phyloP scores from a whole-genome alignment of 2,113 vertebrate genomes.

The Pao palembangensis region DNA sequence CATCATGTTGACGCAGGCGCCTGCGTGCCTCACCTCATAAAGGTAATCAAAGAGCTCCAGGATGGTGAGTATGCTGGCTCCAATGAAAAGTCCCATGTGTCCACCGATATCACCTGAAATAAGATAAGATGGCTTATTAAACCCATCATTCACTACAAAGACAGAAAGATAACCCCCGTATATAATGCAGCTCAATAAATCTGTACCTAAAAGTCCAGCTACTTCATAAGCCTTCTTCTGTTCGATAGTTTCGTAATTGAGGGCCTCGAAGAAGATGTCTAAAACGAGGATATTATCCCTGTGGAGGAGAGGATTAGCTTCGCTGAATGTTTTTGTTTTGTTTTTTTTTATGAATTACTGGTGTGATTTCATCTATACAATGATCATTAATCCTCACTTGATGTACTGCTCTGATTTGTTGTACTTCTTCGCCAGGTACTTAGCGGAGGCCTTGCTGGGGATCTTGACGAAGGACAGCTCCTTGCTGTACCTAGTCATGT shows the following conservation, averaged over 20 bases:
- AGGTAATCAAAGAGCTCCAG: constrained; percentile 91
- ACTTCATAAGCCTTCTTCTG: constrained; percentile 98
- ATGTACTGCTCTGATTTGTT: constrained; percentile 99
- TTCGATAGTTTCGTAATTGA: constrained; percentile 89
- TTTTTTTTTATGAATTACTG: no score
- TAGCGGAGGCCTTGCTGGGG: constrained; percentile 96
- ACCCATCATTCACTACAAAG: neutral
- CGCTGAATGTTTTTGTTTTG: no score
- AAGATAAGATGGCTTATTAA: neutral
- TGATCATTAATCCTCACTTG: constrained; percentile 73
- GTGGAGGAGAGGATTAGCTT: constrained; percentile 21
- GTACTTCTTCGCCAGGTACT: constrained; percentile 98
- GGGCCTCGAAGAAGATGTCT: constrained; percentile 79
- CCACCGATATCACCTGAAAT: constrained; percentile 87
- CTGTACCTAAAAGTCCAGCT: constrained; percentile 89
- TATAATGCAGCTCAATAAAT: neutral
- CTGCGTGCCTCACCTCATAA: constrained; percentile 81
- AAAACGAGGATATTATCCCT: constrained; percentile 96
- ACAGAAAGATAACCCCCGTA: neutral
- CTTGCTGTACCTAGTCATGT: constrained; percentile 93
- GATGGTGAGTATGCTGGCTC: constrained; percentile 91
- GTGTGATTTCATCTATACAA: no score
- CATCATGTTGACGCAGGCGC: no score
- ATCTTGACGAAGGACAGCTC: constrained; percentile 99
- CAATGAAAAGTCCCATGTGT: constrained; percentile 95